Percentiles rank a stretch among this genome's conserved stretches.
These are phyloP conservation scores for Carduelis carduelis DNA, from an alignment of 2,797 vertebrate species.

Conservation along the genomic window DNA sequence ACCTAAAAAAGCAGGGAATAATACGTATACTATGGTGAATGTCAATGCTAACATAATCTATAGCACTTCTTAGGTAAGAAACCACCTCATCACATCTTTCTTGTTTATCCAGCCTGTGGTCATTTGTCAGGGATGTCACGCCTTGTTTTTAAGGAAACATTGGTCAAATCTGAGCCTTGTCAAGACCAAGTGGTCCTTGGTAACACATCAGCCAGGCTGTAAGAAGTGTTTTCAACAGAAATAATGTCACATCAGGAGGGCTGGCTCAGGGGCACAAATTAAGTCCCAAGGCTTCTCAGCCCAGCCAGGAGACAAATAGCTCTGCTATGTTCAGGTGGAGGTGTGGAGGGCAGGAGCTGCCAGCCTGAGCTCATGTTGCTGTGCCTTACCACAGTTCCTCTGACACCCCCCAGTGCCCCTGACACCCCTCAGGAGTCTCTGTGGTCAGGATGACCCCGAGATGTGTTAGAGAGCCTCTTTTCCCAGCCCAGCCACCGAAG, in stretches of 20 bases:
- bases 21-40: neutral
- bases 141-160: neutral
- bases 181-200: neutral
- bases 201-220: neutral
- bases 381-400: neutral
- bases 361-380: accelerated
- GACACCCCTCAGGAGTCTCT: too few species aligned
- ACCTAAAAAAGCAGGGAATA: neutral
- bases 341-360: neutral
- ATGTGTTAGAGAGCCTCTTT: too few species aligned
- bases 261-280: accelerated
- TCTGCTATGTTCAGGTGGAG: neutral
- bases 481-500: too few species aligned
- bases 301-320: neutral
- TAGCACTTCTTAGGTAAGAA: neutral
- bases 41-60: neutral
- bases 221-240: neutral
- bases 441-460: too few species aligned
- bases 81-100: neutral
- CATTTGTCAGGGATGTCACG: accelerated
- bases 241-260: neutral
- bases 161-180: neutral
- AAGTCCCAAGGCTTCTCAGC: neutral
- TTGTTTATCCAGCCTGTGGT: neutral
- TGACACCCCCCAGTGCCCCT: neutral